Evolutionary conservation across 1,140 invertebrate species (phyloP).

Genomic region (Cherax destructor): DNA sequence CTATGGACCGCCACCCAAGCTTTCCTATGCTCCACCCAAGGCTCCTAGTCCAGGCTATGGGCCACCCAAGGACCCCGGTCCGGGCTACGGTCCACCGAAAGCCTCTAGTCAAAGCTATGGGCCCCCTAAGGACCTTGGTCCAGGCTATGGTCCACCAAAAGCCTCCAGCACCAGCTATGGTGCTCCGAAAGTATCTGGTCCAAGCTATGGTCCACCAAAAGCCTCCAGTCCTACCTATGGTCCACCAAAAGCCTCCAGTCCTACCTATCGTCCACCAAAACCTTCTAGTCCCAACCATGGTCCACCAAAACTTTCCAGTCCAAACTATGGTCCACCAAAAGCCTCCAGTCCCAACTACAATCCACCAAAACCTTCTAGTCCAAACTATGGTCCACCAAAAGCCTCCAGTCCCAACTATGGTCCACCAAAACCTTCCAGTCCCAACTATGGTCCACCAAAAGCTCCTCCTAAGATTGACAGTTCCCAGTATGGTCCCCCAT

Average conservation of each 20-base stretch:
- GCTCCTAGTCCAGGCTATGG: slow-evolving; percentile 58
- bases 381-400: slow-evolving; percentile 48
- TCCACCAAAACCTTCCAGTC: slow-evolving; percentile 44
- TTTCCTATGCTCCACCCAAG: slow-evolving; percentile 64
- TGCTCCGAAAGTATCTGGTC: slow-evolving; percentile 61
- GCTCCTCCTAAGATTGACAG: slow-evolving; percentile 54
- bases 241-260: slow-evolving; percentile 50
- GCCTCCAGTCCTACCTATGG: slow-evolving; percentile 66
- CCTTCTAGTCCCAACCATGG: slow-evolving; percentile 26
- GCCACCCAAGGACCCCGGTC: slow-evolving; percentile 51
- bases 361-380: slow-evolving; percentile 48
- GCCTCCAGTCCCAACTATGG: slow-evolving; percentile 29
- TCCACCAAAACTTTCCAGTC: slow-evolving; percentile 43
- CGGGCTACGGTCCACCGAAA: slow-evolving; percentile 56
- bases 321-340: slow-evolving; percentile 63
- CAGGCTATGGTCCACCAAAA: slow-evolving; percentile 40
- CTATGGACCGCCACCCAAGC: neutral
- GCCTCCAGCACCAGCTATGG: slow-evolving; percentile 10
- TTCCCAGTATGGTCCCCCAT: slow-evolving; percentile 58
- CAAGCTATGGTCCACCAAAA: slow-evolving; percentile 45
- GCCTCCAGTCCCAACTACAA: slow-evolving; percentile 54
- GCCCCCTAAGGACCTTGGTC: slow-evolving; percentile 31
- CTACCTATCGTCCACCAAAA: slow-evolving; percentile 50
- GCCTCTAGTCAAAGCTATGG: slow-evolving; percentile 61
- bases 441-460: slow-evolving; percentile 63